phyloP scores from a whole-genome alignment of 2,888 invertebrate genomes.

The Vanessa cardui region DNA sequence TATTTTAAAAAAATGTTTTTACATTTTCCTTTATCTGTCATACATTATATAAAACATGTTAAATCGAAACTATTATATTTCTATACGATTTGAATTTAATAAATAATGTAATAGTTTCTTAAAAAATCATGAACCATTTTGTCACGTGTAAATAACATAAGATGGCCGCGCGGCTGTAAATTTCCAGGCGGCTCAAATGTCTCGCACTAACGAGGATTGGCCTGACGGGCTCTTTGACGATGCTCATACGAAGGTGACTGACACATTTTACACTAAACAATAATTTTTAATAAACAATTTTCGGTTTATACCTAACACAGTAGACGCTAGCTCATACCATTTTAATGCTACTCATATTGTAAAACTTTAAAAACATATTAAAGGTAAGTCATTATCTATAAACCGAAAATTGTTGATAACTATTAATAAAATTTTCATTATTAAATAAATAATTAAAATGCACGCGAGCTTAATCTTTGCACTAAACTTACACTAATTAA shows the following conservation, averaged over 20 bases:
- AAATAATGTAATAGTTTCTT: constrained; percentile 34
- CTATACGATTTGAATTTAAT: neutral
- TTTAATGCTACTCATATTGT: constrained; percentile 6
- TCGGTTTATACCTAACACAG: constrained; percentile 34
- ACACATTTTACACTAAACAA: constrained; percentile 47
- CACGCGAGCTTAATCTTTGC: constrained; percentile 46
- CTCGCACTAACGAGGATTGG: constrained; percentile 71
- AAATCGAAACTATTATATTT: constrained; percentile 34
- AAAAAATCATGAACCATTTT: constrained; percentile 55
- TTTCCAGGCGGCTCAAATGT: constrained; percentile 60
- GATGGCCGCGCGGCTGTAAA: constrained; percentile 62
- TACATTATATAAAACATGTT: constrained; percentile 3
- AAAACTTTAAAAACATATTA: neutral
- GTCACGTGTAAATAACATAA: constrained; percentile 74
- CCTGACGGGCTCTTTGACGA: constrained; percentile 76
- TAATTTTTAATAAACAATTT: constrained; percentile 31
- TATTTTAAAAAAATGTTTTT: constrained; percentile 7
- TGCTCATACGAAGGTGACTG: constrained; percentile 78
- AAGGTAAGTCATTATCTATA: constrained; percentile 20
- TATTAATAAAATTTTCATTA: constrained; percentile 36
- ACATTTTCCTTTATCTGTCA: constrained; percentile 17
- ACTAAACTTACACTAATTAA: constrained; percentile 29
- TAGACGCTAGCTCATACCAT: constrained; percentile 14
- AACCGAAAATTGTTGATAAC: constrained; percentile 35
- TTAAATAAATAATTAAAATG: constrained; percentile 27